Conservation (phyloP, 2,797 vertebrate genomes). For the Cryptoblepharus egeriae region DNA sequence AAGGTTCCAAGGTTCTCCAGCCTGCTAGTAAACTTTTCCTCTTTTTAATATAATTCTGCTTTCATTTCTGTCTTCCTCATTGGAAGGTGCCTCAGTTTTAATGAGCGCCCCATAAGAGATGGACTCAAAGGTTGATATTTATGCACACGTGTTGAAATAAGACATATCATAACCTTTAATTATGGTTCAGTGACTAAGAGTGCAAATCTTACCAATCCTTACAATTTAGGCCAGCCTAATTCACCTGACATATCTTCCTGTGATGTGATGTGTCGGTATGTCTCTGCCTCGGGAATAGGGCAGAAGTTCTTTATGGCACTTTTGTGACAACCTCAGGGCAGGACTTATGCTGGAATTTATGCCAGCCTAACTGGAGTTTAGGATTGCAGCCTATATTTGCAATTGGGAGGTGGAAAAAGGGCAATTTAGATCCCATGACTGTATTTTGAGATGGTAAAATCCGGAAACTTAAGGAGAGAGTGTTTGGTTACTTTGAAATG, state of each 20-base stretch:
- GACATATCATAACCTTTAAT: constrained; percentile 70
- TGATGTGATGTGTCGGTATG: too few species aligned
- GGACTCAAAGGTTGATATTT: constrained; percentile 63
- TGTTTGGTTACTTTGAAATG: constrained; percentile 72
- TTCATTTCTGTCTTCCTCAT: constrained; percentile 59
- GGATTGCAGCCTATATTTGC: too few species aligned
- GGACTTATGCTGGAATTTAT: too few species aligned
- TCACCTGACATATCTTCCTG: too few species aligned
- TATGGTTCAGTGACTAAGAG: constrained; percentile 65
- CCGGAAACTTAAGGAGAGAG: constrained; percentile 63
- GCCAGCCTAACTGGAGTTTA: too few species aligned
- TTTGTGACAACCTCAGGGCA: too few species aligned
- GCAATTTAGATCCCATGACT: constrained; percentile 44
- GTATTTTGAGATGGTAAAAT: constrained; percentile 65
- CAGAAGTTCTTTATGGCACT: too few species aligned
- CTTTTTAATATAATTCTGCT: constrained; percentile 59
- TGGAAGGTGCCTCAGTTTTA: constrained; percentile 60
- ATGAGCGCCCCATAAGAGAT: constrained; percentile 64
- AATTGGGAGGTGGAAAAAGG: background rate
- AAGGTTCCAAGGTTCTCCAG: constrained; percentile 49
- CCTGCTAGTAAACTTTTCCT: constrained; percentile 38
- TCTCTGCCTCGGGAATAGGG: too few species aligned
- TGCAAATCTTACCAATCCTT: background rate
- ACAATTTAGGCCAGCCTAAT: too few species aligned
- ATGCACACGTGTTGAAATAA: constrained; percentile 65